These are phyloP conservation scores for Aphidius colemani DNA, from an alignment of 2,888 invertebrate species.

Conservation along the genomic window DNA sequence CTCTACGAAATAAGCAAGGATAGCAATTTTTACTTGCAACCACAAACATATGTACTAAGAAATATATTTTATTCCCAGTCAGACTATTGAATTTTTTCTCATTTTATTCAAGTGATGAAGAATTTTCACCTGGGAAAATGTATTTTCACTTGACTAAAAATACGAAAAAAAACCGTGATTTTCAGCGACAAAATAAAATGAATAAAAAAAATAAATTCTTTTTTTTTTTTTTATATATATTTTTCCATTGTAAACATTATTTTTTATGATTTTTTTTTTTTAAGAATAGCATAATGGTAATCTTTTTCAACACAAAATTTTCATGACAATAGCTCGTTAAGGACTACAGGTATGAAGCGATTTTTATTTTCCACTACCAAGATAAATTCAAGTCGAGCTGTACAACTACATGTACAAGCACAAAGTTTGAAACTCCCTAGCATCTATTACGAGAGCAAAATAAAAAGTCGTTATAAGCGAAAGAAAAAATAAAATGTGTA, in stretches of 20 bases:
- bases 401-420: background rate
- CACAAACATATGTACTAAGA: no score
- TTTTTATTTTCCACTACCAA: background rate
- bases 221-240: background rate
- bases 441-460: conserved; percentile 21
- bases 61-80: no score
- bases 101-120: no score
- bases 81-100: no score
- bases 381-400: conserved; percentile 22
- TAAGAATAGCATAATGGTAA: conserved; percentile 2
- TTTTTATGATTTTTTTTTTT: background rate
- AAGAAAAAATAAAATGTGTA: conserved; percentile 5
- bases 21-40: no score
- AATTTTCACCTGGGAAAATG: no score
- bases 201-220: conserved; percentile 28
- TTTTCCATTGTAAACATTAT: background rate
- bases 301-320: conserved; percentile 4
- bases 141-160: no score
- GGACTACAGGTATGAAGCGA: conserved; percentile 6
- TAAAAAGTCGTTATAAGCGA: conserved; percentile 5
- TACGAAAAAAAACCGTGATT: no score
- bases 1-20: no score
- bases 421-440: conserved; percentile 18
- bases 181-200: conserved; percentile 45
- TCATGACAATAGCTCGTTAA: conserved; percentile 12